phyloP scores from a whole-genome alignment of 2,888 invertebrate genomes.

The Hypercompe scribonia region DNA sequence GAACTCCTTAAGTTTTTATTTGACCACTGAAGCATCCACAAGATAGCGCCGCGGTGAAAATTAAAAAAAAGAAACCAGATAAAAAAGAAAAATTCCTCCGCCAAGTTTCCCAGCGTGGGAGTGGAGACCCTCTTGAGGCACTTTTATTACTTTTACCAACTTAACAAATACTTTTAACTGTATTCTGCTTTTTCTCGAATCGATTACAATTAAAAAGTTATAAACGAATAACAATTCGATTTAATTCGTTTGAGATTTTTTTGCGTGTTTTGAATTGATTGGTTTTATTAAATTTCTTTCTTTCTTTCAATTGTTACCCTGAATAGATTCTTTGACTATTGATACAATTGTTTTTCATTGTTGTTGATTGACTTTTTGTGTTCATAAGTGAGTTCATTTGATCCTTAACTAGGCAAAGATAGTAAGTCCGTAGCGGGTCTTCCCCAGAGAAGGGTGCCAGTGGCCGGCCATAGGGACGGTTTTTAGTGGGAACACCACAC shows the following conservation, averaged over 20 bases:
- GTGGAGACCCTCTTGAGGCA: constrained; percentile 41
- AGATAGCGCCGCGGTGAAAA: constrained; percentile 85
- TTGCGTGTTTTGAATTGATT: neutral
- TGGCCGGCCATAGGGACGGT: no score
- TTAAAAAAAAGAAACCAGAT: constrained; percentile 73
- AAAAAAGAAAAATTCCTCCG: constrained; percentile 65
- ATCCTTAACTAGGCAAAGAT: no score
- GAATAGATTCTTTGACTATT: neutral
- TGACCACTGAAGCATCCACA: constrained; percentile 86
- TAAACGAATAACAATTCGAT: constrained; percentile 43
- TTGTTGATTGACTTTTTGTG: no score
- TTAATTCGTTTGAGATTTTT: constrained; percentile 12
- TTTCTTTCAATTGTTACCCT: no score
- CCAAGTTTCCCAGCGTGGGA: constrained; percentile 61
- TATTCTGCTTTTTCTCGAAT: constrained; percentile 53
- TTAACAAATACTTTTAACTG: constrained; percentile 52
- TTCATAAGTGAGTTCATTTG: no score
- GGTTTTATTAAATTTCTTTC: neutral
- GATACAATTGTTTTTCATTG: no score
- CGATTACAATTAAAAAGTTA: constrained; percentile 59
- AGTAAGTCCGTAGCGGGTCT: no score
- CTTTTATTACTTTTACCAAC: constrained; percentile 59
- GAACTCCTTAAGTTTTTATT: constrained; percentile 86
- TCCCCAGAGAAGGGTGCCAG: no score
- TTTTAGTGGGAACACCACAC: no score